These are phyloP conservation scores for Platanista minor DNA, from an alignment of 2,113 vertebrate species.

Conservation along the genomic window DNA sequence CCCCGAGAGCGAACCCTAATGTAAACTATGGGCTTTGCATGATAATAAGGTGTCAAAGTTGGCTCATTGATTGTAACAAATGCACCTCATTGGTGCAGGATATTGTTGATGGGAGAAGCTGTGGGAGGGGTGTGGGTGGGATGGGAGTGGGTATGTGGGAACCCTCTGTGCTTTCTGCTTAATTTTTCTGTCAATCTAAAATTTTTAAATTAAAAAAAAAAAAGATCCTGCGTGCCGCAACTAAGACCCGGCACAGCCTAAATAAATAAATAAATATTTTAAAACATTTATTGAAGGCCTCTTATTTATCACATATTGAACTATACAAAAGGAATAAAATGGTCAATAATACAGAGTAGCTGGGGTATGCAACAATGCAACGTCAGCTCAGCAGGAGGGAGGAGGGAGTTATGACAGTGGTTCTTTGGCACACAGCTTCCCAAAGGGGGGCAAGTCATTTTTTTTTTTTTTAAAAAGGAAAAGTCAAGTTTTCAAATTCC, in stretches of 20 bases:
- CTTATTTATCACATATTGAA: too few species aligned
- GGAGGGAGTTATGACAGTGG: constrained; percentile 83
- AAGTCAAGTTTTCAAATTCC: constrained; percentile 82
- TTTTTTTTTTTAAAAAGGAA: constrained; percentile 58
- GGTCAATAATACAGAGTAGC: too few species aligned
- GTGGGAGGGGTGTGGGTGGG: neutral
- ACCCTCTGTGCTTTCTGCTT: neutral
- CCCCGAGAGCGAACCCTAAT: neutral
- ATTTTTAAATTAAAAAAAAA: neutral
- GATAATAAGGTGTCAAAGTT: neutral
- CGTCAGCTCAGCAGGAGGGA: constrained; percentile 90
- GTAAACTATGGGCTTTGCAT: neutral
- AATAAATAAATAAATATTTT: too few species aligned
- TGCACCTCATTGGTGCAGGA: neutral
- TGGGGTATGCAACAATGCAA: constrained; percentile 79
- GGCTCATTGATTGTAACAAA: neutral
- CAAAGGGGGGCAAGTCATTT: constrained; percentile 78
- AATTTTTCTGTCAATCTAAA: neutral
- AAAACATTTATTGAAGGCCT: too few species aligned
- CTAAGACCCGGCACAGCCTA: too few species aligned
- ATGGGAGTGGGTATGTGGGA: neutral
- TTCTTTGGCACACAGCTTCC: constrained; percentile 98
- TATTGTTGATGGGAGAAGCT: neutral
- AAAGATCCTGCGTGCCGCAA: too few species aligned
- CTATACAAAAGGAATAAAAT: too few species aligned